phyloP scores from a whole-genome alignment of 2,113 vertebrate genomes.

The Willisornis vidua region DNA sequence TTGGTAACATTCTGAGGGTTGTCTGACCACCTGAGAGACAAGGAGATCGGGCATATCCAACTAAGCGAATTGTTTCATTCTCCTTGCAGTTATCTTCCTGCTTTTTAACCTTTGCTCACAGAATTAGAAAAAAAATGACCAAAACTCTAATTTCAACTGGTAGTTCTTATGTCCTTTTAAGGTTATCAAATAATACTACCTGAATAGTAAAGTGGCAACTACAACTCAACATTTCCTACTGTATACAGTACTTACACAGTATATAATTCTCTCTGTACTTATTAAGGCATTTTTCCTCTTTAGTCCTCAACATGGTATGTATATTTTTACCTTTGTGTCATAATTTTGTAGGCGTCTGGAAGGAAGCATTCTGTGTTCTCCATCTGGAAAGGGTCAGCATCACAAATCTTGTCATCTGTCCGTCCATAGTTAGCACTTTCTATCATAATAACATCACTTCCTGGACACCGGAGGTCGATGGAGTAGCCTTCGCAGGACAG shows the following conservation, averaged over 20 bases:
- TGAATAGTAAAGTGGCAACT: neutral
- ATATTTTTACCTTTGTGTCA: conserved; percentile 92
- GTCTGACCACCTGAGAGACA: neutral
- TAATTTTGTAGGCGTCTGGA: conserved; percentile 98
- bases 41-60: neutral
- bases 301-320: neutral
- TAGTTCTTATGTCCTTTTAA: neutral
- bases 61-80: neutral
- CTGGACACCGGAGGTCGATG: conserved; percentile 96
- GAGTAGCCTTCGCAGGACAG: conserved; percentile 98
- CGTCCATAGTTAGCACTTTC: conserved; percentile 98
- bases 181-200: neutral
- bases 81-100: neutral
- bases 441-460: conserved; percentile 99
- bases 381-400: conserved; percentile 99
- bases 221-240: neutral
- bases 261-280: neutral
- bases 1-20: neutral
- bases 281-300: neutral
- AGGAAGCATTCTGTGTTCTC: conserved; percentile 99
- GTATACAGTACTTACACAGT: too few species aligned
- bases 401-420: conserved; percentile 98
- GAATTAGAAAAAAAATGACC: neutral
- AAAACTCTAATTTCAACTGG: neutral
- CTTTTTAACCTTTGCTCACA: neutral